Conservation (phyloP, 1,140 invertebrate genomes). For the Drosophila suzukii region DNA sequence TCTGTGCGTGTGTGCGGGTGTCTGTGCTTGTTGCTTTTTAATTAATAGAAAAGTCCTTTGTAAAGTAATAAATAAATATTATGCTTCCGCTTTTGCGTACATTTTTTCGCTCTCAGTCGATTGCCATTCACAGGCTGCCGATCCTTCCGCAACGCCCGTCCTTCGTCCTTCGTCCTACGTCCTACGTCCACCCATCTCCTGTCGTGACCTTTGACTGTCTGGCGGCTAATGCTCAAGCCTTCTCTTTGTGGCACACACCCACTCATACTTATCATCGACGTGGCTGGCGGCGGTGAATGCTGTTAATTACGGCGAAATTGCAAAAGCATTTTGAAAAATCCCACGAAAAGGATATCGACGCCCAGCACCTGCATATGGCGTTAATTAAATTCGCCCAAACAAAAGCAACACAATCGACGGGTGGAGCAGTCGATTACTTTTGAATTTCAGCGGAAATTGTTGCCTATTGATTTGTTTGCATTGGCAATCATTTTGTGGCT, state of each 20-base stretch:
- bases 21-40: constrained; percentile 83
- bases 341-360: constrained; percentile 25
- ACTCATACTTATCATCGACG: constrained; percentile 25
- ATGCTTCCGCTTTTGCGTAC: constrained; percentile 77
- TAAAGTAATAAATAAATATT: constrained; percentile 85
- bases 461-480: constrained; percentile 66
- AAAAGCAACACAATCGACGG: constrained; percentile 19
- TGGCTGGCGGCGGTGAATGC: constrained; percentile 35
- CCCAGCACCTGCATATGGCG: constrained; percentile 34
- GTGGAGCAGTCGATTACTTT: constrained; percentile 59
- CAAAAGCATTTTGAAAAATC: constrained; percentile 45
- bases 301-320: constrained; percentile 45
- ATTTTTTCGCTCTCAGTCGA: constrained; percentile 58
- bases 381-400: constrained; percentile 46
- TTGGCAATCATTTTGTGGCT: constrained; percentile 74
- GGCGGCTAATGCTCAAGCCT: constrained; percentile 37
- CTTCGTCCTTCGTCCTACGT: not conserved
- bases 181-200: not conserved
- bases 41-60: constrained; percentile 85
- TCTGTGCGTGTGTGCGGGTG: constrained; percentile 18
- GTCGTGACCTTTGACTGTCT: constrained; percentile 46
- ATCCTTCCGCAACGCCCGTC: constrained; percentile 3
- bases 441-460: constrained; percentile 45
- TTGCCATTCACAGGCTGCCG: constrained; percentile 38
- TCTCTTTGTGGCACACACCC: constrained; percentile 17